Percentiles rank a stretch among this genome's conserved stretches.
These are phyloP conservation scores for Phasia obesa DNA, from an alignment of 2,888 invertebrate species.

Conservation along the genomic window DNA sequence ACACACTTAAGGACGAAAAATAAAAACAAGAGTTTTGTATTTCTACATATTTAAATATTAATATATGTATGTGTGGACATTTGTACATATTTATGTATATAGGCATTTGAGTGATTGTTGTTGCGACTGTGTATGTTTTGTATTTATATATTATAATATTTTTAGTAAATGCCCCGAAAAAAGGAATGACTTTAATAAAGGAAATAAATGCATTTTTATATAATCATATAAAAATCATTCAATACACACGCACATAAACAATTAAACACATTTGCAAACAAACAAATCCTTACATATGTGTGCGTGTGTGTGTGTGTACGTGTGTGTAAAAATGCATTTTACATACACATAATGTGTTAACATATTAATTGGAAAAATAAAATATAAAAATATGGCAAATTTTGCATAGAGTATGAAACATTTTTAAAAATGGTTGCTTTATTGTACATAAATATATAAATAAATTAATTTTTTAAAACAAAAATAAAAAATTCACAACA, in stretches of 20 bases:
- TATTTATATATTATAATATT: slow-evolving; percentile 55
- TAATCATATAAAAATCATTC: slow-evolving; percentile 59
- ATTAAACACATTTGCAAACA: slow-evolving; percentile 11
- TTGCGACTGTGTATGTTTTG: slow-evolving; percentile 37
- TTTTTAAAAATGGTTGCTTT: slow-evolving; percentile 66
- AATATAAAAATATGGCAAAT: slow-evolving; percentile 55
- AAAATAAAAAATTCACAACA: slow-evolving; percentile 49
- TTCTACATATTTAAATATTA: slow-evolving; percentile 20
- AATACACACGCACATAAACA: slow-evolving; percentile 60
- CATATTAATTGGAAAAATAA: slow-evolving; percentile 66
- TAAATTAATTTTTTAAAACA: slow-evolving; percentile 64
- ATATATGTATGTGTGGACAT: neutral
- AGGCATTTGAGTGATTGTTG: neutral
- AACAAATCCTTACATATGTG: slow-evolving; percentile 9
- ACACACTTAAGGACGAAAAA: slow-evolving; percentile 21
- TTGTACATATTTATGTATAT: neutral
- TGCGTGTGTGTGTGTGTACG: neutral
- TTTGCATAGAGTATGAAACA: slow-evolving; percentile 47
- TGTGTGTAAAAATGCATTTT: slow-evolving; percentile 29
- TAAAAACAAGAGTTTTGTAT: slow-evolving; percentile 13
- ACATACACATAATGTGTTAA: slow-evolving; percentile 67
- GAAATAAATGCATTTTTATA: slow-evolving; percentile 56
- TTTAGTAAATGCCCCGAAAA: slow-evolving; percentile 67
- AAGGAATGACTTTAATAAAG: slow-evolving; percentile 51
- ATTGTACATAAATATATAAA: slow-evolving; percentile 64